Base-by-base conservation (phyloP, 2,113 vertebrate species). In the Accipiter virgatus region DNA sequence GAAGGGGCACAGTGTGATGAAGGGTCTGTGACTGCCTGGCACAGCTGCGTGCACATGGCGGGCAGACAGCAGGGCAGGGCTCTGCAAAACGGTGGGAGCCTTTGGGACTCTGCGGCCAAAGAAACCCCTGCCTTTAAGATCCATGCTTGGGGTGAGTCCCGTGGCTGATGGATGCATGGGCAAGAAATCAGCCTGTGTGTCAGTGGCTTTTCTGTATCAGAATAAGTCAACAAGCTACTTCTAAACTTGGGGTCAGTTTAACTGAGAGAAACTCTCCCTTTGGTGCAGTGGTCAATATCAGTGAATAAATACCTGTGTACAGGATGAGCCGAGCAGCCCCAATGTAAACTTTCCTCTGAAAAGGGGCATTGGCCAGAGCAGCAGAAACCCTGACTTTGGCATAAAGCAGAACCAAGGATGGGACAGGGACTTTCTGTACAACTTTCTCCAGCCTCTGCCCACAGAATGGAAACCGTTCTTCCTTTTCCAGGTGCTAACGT, bases 161-260 rank as follows among this genome's bases (percentile, higher is more conserved):
- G 4, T 1, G 0, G 34, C 38, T 16, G 3, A 71, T 7, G 43
- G 38, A 21, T 59, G 40, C 11, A 3, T 2, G 45, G 42, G 27
- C 47, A 56, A 81, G 62, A 42, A 74, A 63, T 14, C 17, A 56
- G 36, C 25, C 56, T 45, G 36, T 13, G 25, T 21, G 21, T 22
- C 43, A 58, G 43, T 2, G 14, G 34, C 50, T 65, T 52, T 65
- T 78, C 56, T 38, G 8, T 27, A 31, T 11, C 47, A 61, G 40
- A 40, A 6, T 14, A 72, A 68, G 61, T 38, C 47, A 68, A 43
- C 6, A 13, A 67, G 21, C 23, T 25, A 5, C 61, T 43, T 61
- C 55, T 50, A 34, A 67, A 50, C 40, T 17, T 52, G 42, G 42
- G 43, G 20, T n/a, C 27, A 19, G 20, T 45, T 43, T 34, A 50